A percentile compares a stretch with the other conserved stretches of the same genome.
Conservation (phyloP, 64 coral and sea anemone genomes). For the Dendronephthya gigantea region DNA sequence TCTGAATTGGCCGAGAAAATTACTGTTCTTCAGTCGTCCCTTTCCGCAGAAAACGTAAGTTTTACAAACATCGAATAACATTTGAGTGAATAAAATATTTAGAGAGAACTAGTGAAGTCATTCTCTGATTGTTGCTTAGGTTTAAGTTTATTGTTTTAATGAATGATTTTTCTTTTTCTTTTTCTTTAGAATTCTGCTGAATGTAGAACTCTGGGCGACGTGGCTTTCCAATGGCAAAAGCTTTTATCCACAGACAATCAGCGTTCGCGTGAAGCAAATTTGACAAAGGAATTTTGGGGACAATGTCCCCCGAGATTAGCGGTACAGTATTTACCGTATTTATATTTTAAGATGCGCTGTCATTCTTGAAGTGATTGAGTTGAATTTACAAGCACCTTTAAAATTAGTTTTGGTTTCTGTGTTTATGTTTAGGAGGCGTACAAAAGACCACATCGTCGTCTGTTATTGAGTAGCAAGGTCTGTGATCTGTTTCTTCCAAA, state of each 20-base stretch:
- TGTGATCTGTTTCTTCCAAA: slow-evolving; percentile 67
- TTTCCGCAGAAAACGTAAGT: neutral
- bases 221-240: slow-evolving; percentile 47
- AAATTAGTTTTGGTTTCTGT: neutral
- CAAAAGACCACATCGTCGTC: slow-evolving; percentile 56
- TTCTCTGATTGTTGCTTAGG: too few relatives aligned
- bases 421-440: slow-evolving; percentile 50
- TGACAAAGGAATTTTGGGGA: slow-evolving; percentile 70
- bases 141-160: too few relatives aligned
- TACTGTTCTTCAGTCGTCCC: neutral
- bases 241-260: slow-evolving; percentile 62
- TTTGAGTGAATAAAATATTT: too few relatives aligned
- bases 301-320: slow-evolving; percentile 71
- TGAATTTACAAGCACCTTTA: neutral
- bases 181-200: slow-evolving; percentile 5
- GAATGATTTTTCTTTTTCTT: too few relatives aligned
- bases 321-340: too few relatives aligned
- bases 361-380: neutral
- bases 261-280: slow-evolving; percentile 49
- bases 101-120: too few relatives aligned
- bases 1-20: neutral
- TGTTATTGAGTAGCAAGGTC: slow-evolving; percentile 69
- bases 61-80: neutral
- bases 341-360: neutral
- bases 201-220: slow-evolving; percentile 40